phyloP scores from a whole-genome alignment of 2,113 vertebrate genomes.

The Neolamprologus brichardi region DNA sequence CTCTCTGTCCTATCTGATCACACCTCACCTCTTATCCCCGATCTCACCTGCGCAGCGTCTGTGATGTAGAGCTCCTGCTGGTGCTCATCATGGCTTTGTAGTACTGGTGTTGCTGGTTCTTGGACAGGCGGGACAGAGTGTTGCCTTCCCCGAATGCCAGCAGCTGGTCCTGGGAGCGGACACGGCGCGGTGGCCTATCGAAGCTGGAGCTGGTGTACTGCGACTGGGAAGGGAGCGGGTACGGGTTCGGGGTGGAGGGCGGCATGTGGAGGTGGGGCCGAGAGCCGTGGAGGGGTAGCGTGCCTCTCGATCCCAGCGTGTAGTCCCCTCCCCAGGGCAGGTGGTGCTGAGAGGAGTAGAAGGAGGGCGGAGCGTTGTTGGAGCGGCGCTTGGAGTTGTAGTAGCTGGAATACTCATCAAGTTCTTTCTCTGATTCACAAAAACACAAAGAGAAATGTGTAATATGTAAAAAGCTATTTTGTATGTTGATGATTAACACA shows the following conservation, averaged over 20 bases:
- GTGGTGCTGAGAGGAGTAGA: conserved; percentile 76
- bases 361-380: conserved; percentile 70
- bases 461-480: neutral
- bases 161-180: conserved; percentile 88
- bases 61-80: conserved; percentile 61
- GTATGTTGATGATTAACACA: neutral
- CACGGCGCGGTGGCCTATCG: conserved; percentile 63
- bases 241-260: conserved; percentile 72
- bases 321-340: conserved; percentile 70
- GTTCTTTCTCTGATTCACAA: conserved; percentile 74
- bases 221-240: conserved; percentile 66
- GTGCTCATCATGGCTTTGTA: conserved; percentile 71
- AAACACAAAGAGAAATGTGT: neutral
- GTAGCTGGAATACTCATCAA: conserved; percentile 84
- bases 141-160: conserved; percentile 69
- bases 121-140: conserved; percentile 67
- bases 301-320: conserved; percentile 72
- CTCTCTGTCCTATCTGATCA: neutral
- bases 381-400: conserved; percentile 75
- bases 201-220: conserved; percentile 53
- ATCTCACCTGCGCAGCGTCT: conserved; percentile 64
- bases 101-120: conserved; percentile 76
- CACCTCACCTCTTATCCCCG: neutral
- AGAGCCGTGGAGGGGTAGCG: conserved; percentile 78
- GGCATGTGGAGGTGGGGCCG: conserved; percentile 67